Evolutionary conservation across 2,797 vertebrate genomes (phyloP).

Genomic region (Enteromius mattozi): DNA sequence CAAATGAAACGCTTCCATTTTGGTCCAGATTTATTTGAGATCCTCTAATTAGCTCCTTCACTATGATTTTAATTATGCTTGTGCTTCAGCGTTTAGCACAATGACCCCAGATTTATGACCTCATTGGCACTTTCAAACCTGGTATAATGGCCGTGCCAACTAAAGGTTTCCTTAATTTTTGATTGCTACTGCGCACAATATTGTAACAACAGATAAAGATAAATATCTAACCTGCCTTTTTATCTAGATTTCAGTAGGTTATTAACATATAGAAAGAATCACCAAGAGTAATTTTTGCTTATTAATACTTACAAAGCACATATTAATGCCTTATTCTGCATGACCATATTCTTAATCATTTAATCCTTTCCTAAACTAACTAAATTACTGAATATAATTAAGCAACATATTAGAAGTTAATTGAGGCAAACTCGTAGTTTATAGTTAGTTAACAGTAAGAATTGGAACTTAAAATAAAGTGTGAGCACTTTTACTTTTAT

Average conservation of each 20-base stretch:
- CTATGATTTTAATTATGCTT: slow-evolving; percentile 25
- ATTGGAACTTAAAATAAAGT: not conserved
- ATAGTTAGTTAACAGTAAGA: not conserved
- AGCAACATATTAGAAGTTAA: not conserved
- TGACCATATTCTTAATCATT: not conserved
- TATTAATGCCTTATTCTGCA: not conserved
- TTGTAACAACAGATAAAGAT: slow-evolving; percentile 15
- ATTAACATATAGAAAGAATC: not conserved
- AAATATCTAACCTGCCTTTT: not conserved
- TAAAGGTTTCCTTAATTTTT: not conserved
- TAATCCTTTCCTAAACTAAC: not conserved
- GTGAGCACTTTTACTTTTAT: not conserved
- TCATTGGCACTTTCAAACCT: not conserved
- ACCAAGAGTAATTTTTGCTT: not conserved
- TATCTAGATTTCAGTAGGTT: not conserved
- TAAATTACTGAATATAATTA: not conserved
- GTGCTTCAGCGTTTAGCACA: not conserved
- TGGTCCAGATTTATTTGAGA: slow-evolving; percentile 35
- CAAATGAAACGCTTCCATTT: slow-evolving; percentile 48
- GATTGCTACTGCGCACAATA: not conserved
- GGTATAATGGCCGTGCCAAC: not conserved
- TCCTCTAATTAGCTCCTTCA: slow-evolving; percentile 41
- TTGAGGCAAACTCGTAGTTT: not conserved
- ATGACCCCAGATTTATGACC: slow-evolving; percentile 10
- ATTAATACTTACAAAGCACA: not conserved